Evolutionary conservation across 1,140 invertebrate species (phyloP), one percentile per base, ranked within the genome.

Genomic region (Drosophila chauvacae): DNA sequence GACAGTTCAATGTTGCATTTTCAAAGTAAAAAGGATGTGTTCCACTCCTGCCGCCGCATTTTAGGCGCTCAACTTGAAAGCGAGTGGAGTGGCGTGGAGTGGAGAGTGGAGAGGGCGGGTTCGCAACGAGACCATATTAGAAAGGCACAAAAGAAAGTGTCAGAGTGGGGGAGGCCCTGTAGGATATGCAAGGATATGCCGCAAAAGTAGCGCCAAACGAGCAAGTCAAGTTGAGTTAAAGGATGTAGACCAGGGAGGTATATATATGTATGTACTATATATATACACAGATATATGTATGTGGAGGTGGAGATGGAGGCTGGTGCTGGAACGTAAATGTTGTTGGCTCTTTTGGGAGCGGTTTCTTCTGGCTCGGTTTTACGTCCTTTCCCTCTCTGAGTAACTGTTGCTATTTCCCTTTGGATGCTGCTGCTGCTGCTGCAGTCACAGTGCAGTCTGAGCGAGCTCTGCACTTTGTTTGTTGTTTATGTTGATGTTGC

Each of bases 1-100:
- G 83, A 87, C 84, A 87, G 84, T 87, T 87, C 84, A 88, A 88
- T 87, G 84, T 87, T 90, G 85, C 84, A 80, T 78, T 78, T 62
- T 77, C 78, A 71, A 81, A 81, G 64, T 78, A 70, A 81, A 78
- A 73, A 55, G 74, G 80, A 77, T 61, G 61, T 79, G 51, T 64
- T 59, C 28, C 33, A n/a, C 44, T 61, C 42, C 61, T 61, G 57
- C 35, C 35, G 55, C 44, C 65, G 74, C 75, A 73, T 79, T 87
- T 86, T 79, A 86, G 83, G 79, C 83, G 83, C 79, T 86, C 83
- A 82, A 80, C 65, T 79, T 62, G 48, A 76, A 87, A 76, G 64
- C 64, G 26, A 37, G 57, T 23, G 28, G 72, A 42, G 44, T 56
- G 53, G 30, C 0, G 50, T 20, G 30, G 50, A 7, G 50, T 20